Percentiles rank a stretch among this genome's conserved stretches.
Conservation (phyloP, 2,113 vertebrate genomes). For the Lamprologus sp. region DNA sequence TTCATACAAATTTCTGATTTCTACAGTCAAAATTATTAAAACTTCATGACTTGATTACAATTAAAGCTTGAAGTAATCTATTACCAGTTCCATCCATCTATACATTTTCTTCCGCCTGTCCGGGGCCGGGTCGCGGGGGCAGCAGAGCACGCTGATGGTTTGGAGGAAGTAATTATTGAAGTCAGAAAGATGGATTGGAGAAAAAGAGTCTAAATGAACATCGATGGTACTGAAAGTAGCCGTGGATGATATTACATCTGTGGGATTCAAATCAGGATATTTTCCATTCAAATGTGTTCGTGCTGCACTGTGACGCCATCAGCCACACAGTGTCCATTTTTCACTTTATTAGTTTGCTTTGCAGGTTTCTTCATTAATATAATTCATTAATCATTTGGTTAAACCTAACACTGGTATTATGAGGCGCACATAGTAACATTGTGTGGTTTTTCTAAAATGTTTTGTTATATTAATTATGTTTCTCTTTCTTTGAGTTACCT, state of each 20-base stretch:
- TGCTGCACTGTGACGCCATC: fast-evolving
- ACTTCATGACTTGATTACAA: neutral
- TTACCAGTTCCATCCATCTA: neutral
- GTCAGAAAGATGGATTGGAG: neutral
- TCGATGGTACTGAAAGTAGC: neutral
- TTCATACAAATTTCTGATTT: neutral
- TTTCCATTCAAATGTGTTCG: too few relatives aligned
- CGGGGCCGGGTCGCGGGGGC: neutral
- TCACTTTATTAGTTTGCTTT: too few relatives aligned
- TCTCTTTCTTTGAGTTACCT: too few relatives aligned
- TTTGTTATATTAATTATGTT: too few relatives aligned
- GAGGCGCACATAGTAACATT: too few relatives aligned
- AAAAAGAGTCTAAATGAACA: neutral
- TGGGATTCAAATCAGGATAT: neutral
- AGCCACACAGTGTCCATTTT: too few relatives aligned
- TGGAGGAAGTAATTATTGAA: neutral
- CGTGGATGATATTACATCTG: fast-evolving
- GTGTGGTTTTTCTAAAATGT: too few relatives aligned
- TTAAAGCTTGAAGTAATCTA: neutral
- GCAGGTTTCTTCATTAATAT: too few relatives aligned
- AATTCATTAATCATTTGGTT: too few relatives aligned
- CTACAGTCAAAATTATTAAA: neutral
- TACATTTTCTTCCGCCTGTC: neutral
- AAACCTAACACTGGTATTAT: too few relatives aligned
- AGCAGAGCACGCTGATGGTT: neutral